Evolutionary conservation across 2,797 vertebrate genomes (phyloP).

Genomic region (Crocidura indochinensis): DNA sequence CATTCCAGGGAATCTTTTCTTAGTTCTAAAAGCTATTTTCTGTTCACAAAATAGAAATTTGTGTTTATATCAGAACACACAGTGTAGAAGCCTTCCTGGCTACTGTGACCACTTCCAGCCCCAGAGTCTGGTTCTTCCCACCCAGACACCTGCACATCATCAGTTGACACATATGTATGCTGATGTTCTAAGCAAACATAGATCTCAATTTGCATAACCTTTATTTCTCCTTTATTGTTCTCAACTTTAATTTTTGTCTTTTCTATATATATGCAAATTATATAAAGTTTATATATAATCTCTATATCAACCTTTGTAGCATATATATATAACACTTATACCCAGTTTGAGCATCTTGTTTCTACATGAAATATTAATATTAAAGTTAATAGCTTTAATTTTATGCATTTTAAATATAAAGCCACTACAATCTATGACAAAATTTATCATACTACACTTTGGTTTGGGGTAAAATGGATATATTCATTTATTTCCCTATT

Average conservation of each 20-base stretch:
- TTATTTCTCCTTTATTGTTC: neutral
- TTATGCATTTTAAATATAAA: neutral
- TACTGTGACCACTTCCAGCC: neutral
- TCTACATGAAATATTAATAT: neutral
- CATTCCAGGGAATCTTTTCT: neutral
- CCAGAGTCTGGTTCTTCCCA: neutral
- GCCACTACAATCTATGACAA: neutral
- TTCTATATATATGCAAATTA: neutral
- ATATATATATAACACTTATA: neutral
- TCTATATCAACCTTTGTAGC: constrained; percentile 2
- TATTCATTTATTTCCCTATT: constrained; percentile 40
- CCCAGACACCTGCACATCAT: neutral
- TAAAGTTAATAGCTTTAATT: constrained; percentile 42
- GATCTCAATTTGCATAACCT: neutral
- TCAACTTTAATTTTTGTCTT: constrained; percentile 27
- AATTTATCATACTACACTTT: neutral
- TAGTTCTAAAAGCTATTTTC: neutral
- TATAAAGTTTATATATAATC: too few relatives aligned
- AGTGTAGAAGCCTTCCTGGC: neutral
- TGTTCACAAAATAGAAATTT: neutral
- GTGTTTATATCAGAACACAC: neutral
- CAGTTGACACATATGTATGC: rapidly evolving
- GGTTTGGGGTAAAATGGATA: neutral
- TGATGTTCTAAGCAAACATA: neutral
- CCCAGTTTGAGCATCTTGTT: constrained; percentile 16